Base-by-base conservation (phyloP, 2,797 vertebrate genomes). In the Tokudaia muenninki region DNA sequence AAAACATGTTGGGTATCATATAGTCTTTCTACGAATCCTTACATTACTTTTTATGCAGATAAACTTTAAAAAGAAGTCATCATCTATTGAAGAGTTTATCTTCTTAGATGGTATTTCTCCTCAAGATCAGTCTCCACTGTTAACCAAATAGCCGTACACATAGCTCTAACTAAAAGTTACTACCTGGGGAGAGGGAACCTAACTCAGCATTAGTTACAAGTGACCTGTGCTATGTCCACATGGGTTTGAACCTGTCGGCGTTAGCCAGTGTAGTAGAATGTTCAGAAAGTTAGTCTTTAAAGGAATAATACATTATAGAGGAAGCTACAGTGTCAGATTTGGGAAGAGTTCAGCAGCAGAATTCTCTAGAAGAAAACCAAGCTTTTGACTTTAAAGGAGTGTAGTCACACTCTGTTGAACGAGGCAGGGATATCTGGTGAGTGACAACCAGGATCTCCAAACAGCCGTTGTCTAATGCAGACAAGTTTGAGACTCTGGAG, bases 321-420 rank as follows among this genome's bases (percentile, higher is more conserved):
- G 26, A 26, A 87, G 9, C 59, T 82, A 83, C 44, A 55, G 26
- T 81, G 63, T 90, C 87, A 21, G 19, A 75, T 94, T 79, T 87
- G 86, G 94, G 57, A 75, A 88, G 82, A n/a, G 47, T 67, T 80
- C 95, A 94, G 92, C 89, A 90, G 47, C 65, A 57, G 13, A 95
- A 44, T n/a, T 97, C 86, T 92, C 92, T 95, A 97, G 79, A 95
- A 93, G 67, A 82, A 97, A 95, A 77, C 59, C 55, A 78, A 90
- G 37, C 41, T 41, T 92, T 77, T 92, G 44, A 92, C 82, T 90
- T 86, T 78, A 90, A 95, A 94, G 67, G 70, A 7, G 4, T 47
- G 10, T 92, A 87, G 31, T 79, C 93, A 4, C 17, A 78, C 75
- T 91, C 52, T 80, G 50, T 24, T n/a, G 57, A 87, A 26, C 24